These are phyloP conservation scores for Strigamia maritima DNA, from an alignment of 2,888 invertebrate species.

Conservation along the genomic window DNA sequence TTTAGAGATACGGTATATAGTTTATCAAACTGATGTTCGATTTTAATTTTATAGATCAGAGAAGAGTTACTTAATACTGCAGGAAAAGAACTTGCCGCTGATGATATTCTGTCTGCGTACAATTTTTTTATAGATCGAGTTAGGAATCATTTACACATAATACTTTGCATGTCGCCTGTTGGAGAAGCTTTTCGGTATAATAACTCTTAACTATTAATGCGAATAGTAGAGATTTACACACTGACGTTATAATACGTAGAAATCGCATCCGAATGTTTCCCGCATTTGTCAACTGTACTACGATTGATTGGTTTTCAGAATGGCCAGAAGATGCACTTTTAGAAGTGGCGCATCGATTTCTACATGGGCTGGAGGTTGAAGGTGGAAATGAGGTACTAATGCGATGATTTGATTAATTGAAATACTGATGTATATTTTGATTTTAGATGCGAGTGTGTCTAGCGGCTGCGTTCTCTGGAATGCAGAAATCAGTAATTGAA, in stretches of 20 bases:
- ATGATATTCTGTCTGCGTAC: conserved; percentile 56
- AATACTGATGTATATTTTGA: too few species aligned
- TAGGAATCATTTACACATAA: conserved; percentile 70
- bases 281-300: conserved; percentile 78
- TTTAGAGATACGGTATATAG: too few species aligned
- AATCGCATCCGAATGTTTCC: conserved; percentile 83
- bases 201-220: conserved; percentile 33
- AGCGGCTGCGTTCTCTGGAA: conserved; percentile 72
- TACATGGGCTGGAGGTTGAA: conserved; percentile 68
- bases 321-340: conserved; percentile 85
- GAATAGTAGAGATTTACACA: too few species aligned
- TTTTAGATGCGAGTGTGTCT: conserved; percentile 49
- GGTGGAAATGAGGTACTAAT: conserved; percentile 46
- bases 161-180: conserved; percentile 83
- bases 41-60: background rate
- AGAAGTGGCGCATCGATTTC: conserved; percentile 82
- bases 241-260: conserved; percentile 52
- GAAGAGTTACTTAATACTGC: background rate
- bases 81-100: background rate
- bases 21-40: background rate
- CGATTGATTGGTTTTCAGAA: conserved; percentile 84
- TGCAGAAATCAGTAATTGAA: conserved; percentile 76
- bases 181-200: conserved; percentile 49
- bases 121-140: conserved; percentile 74
- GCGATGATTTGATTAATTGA: background rate